These are phyloP conservation scores for Lithobates pipiens DNA, from an alignment of 2,797 vertebrate genomes.

Conservation along the genomic window DNA sequence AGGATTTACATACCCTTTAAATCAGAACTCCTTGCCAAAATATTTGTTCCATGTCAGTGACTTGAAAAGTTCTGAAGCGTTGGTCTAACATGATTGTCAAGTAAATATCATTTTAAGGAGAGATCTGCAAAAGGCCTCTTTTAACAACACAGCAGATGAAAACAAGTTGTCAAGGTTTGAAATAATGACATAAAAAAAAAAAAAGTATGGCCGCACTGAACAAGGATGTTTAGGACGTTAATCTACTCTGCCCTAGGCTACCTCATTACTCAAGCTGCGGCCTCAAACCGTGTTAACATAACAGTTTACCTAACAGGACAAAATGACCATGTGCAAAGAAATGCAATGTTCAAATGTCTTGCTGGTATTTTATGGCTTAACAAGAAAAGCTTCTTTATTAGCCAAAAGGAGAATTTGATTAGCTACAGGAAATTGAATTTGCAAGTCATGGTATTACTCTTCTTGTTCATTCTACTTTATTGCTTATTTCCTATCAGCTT, in stretches of 20 bases:
- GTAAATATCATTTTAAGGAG: too few species aligned
- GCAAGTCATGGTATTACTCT: conserved; percentile 31
- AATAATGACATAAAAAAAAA: background rate
- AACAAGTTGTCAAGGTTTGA: too few species aligned
- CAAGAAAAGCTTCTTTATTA: conserved; percentile 44
- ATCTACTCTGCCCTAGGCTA: background rate
- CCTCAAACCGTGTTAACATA: conserved; percentile 19
- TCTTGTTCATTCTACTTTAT: conserved; percentile 20
- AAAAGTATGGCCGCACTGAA: background rate
- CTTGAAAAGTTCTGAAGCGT: too few species aligned
- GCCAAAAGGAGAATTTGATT: conserved; percentile 37
- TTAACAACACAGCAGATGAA: too few species aligned
- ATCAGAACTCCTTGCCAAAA: too few species aligned
- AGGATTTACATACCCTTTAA: too few species aligned
- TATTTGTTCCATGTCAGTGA: too few species aligned
- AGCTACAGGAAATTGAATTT: conserved; percentile 49
- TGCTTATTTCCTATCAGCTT: conserved; percentile 28
- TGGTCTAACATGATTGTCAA: too few species aligned
- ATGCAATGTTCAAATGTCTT: conserved; percentile 35
- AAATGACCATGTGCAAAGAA: conserved; percentile 8
- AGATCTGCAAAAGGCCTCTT: too few species aligned
- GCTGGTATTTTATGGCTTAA: conserved; percentile 40
- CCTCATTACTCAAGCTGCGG: background rate
- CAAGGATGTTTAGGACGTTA: background rate
- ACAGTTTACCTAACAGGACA: conserved; percentile 15